Percentiles rank a stretch among this genome's conserved stretches.
Conservation (phyloP, 2,113 vertebrate species). For the Lasiurus cinereus region DNA sequence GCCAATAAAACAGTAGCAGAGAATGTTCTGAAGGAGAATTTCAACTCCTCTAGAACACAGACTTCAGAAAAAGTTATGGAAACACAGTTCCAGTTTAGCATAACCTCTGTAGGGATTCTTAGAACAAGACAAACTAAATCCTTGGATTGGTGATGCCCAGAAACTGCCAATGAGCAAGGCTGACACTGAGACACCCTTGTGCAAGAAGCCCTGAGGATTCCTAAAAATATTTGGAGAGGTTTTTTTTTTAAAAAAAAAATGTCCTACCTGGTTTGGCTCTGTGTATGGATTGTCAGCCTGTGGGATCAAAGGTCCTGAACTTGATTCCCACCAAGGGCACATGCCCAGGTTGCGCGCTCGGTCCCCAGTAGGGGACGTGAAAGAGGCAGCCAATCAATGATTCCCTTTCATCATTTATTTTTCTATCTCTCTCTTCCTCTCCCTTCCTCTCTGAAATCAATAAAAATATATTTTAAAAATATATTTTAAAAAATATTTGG, state of each 20-base stretch:
- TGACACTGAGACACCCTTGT: background rate
- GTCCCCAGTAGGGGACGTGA: too few relatives aligned
- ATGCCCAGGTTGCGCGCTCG: too few relatives aligned
- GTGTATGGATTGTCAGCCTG: too few relatives aligned
- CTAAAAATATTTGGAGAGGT: background rate
- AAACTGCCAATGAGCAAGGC: background rate
- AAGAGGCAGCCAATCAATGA: too few relatives aligned
- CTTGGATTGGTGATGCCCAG: background rate
- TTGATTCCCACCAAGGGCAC: too few relatives aligned
- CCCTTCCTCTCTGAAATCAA: too few relatives aligned
- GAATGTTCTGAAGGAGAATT: background rate
- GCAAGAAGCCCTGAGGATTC: background rate
- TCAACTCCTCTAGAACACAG: background rate
- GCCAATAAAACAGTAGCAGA: background rate
- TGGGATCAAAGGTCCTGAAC: too few relatives aligned
- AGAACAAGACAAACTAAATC: background rate
- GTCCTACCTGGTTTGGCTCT: too few relatives aligned
- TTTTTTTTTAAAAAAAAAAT: background rate
- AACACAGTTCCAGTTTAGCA: background rate
- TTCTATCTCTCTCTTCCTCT: too few relatives aligned
- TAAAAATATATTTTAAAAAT: too few relatives aligned
- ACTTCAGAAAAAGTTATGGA: background rate
- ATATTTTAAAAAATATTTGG: background rate
- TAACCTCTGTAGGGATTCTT: background rate
- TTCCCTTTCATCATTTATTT: too few relatives aligned